phyloP scores from a whole-genome alignment of 2,113 vertebrate genomes.

The Sinocyclocheilus grahami region DNA sequence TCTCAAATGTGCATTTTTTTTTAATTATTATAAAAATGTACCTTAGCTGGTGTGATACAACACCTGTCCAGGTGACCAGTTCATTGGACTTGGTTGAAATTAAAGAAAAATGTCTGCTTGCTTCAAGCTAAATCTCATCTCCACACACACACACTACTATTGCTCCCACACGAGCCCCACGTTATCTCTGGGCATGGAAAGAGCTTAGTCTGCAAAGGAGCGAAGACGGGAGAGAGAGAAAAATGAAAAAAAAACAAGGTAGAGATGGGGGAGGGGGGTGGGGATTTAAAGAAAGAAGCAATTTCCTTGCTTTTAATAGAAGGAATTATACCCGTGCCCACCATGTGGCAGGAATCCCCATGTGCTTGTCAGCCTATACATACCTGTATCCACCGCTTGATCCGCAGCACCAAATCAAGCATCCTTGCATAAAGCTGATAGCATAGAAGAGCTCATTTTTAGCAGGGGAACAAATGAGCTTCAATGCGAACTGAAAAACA shows the following conservation, averaged over 20 bases:
- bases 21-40: neutral
- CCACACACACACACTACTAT: slow-evolving; percentile 20
- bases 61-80: neutral
- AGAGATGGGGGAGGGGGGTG: neutral
- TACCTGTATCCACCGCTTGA: neutral
- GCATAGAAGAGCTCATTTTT: slow-evolving; percentile 31
- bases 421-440: slow-evolving; percentile 12
- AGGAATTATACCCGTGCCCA: slow-evolving; percentile 44
- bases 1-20: neutral
- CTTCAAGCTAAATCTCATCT: slow-evolving; percentile 37
- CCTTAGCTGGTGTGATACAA: neutral
- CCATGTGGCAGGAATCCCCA: slow-evolving; percentile 37
- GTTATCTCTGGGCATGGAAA: slow-evolving; percentile 50
- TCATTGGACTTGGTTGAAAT: slow-evolving; percentile 9
- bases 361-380: slow-evolving; percentile 14
- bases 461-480: slow-evolving; percentile 34
- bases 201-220: slow-evolving; percentile 48
- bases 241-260: neutral
- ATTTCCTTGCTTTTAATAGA: slow-evolving; percentile 51
- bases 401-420: neutral
- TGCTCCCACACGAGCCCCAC: slow-evolving; percentile 7
- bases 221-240: slow-evolving; percentile 13
- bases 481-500: neutral
- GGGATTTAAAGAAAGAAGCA: slow-evolving; percentile 20
- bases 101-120: slow-evolving; percentile 1